These are phyloP conservation scores for Lasioglossum oenotherae DNA, from an alignment of 2,888 invertebrate species.

Conservation along the genomic window DNA sequence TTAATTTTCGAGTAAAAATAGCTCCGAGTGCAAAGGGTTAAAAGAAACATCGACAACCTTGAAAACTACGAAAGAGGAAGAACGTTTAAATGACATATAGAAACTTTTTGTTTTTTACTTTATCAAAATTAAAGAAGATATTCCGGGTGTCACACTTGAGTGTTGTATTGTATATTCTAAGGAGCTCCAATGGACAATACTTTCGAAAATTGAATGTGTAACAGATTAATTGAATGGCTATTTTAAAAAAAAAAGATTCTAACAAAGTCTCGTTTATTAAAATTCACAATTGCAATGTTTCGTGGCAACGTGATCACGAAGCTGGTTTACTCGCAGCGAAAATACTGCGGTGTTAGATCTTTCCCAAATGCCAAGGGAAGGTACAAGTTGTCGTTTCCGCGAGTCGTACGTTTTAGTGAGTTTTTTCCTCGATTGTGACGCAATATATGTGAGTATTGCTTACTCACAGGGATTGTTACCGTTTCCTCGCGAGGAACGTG, in stretches of 20 bases:
- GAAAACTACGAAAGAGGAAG: too few relatives aligned
- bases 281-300: neutral
- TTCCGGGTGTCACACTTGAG: too few relatives aligned
- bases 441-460: neutral
- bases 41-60: too few relatives aligned
- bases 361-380: neutral
- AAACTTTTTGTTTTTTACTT: too few relatives aligned
- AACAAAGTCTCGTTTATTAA: neutral
- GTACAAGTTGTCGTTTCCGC: neutral
- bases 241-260: neutral
- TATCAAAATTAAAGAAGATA: too few relatives aligned
- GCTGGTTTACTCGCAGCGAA: neutral
- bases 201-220: too few relatives aligned
- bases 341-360: neutral
- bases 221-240: too few relatives aligned
- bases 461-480: constrained; percentile 6
- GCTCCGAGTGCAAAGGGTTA: too few relatives aligned
- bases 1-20: too few relatives aligned
- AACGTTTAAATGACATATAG: too few relatives aligned
- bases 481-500: neutral
- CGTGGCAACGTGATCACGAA: neutral
- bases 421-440: neutral
- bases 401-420: neutral
- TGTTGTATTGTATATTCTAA: neutral
- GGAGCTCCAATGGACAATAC: neutral